phyloP scores from a whole-genome alignment of 2,888 invertebrate species.

The Campaea margaritaria region DNA sequence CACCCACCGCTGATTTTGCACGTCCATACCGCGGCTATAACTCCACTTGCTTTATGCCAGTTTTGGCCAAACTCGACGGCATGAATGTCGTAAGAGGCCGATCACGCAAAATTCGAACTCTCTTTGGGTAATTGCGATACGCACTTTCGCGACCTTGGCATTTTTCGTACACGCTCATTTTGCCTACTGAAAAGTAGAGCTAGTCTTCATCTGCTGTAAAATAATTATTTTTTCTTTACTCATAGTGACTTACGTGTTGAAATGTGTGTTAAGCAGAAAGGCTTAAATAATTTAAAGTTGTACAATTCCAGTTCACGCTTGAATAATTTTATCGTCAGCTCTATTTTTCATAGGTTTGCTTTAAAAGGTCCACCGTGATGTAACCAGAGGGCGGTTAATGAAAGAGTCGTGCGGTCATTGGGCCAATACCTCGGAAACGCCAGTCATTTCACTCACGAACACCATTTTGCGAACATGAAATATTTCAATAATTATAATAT shows the following conservation, averaged over 20 bases:
- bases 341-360: slow-evolving; percentile 20
- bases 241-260: not conserved
- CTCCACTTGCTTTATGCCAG: slow-evolving; percentile 69
- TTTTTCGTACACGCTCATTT: slow-evolving; percentile 49
- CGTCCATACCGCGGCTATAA: slow-evolving; percentile 70
- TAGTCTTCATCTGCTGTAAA: not conserved
- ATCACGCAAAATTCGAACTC: slow-evolving; percentile 71
- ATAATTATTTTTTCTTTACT: not conserved
- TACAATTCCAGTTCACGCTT: slow-evolving; percentile 12
- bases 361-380: slow-evolving; percentile 28
- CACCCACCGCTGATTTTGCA: slow-evolving; percentile 79
- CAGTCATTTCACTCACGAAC: slow-evolving; percentile 45
- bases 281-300: slow-evolving; percentile 30
- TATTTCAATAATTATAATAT: slow-evolving; percentile 37
- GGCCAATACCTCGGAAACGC: slow-evolving; percentile 55
- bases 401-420: slow-evolving; percentile 56
- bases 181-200: slow-evolving; percentile 29
- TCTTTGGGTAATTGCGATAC: slow-evolving; percentile 49
- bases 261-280: slow-evolving; percentile 2
- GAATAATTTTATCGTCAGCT: slow-evolving; percentile 32
- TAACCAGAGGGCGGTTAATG: slow-evolving; percentile 45
- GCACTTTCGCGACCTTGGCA: slow-evolving; percentile 55
- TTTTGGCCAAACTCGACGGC: slow-evolving; percentile 61
- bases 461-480: slow-evolving; percentile 44
- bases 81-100: slow-evolving; percentile 54